Percentiles rank a stretch among this genome's conserved stretches.
These are phyloP conservation scores for Patiria pectinifera DNA, from an alignment of 53 echinoderm and acorn worm genomes.

Conservation along the genomic window DNA sequence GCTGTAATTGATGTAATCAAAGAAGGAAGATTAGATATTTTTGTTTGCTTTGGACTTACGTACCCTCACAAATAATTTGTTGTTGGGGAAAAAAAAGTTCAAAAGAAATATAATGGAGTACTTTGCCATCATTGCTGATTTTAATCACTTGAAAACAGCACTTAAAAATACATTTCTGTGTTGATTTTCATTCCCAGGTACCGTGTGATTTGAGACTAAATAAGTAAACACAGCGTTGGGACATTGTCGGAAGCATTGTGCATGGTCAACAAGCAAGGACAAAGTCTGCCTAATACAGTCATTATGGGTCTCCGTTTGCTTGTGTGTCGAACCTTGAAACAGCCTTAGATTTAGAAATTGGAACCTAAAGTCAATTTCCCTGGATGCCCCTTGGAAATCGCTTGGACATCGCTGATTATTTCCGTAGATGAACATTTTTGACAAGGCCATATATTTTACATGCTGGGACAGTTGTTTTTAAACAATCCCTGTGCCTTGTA, in stretches of 20 bases:
- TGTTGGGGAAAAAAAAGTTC: too few species aligned
- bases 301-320: slow-evolving; percentile 64
- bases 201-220: neutral
- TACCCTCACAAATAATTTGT: too few species aligned
- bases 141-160: neutral
- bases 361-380: too few species aligned
- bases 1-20: too few species aligned
- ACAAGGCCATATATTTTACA: neutral
- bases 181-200: neutral
- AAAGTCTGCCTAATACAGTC: neutral
- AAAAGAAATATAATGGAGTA: too few species aligned
- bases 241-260: neutral
- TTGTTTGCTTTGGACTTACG: too few species aligned
- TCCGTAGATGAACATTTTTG: neutral
- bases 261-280: slow-evolving; percentile 6
- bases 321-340: slow-evolving; percentile 69
- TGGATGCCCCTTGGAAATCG: neutral
- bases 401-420: neutral
- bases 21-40: too few species aligned
- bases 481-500: neutral
- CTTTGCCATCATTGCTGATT: neutral
- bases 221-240: neutral
- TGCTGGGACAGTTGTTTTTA: neutral
- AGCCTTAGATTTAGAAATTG: slow-evolving; percentile 57
- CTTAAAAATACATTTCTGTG: neutral